Conservation (phyloP, 1,140 invertebrate genomes). For the Cryptotermes secundus region DNA sequence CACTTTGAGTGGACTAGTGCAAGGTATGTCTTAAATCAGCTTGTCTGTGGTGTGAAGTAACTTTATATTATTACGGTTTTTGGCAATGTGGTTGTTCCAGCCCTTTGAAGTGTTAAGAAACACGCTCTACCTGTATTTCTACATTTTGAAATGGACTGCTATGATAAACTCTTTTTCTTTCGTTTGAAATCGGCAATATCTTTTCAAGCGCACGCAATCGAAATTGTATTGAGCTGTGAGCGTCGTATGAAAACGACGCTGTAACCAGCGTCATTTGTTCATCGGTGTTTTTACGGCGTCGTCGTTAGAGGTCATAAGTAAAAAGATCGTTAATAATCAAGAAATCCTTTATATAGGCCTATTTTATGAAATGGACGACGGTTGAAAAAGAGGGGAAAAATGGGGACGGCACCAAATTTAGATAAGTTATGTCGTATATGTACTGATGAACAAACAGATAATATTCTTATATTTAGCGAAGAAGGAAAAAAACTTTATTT, state of each 20-base stretch:
- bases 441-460: slow-evolving; percentile 48
- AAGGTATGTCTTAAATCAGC: slow-evolving; percentile 4
- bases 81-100: not conserved
- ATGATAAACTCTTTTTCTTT: not conserved
- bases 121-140: not conserved
- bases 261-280: slow-evolving; percentile 35
- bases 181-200: slow-evolving; percentile 22
- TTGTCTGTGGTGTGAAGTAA: not conserved
- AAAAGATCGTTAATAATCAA: slow-evolving; percentile 39
- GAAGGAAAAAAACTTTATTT: slow-evolving; percentile 53
- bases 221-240: slow-evolving; percentile 31
- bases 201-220: slow-evolving; percentile 31
- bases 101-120: not conserved
- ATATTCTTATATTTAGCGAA: slow-evolving; percentile 54
- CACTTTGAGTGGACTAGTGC: not conserved
- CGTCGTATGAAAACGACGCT: slow-evolving; percentile 27
- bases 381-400: slow-evolving; percentile 32
- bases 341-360: slow-evolving; percentile 30
- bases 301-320: slow-evolving; percentile 37
- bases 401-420: slow-evolving; percentile 34
- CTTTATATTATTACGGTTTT: not conserved
- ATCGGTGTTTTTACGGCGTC: slow-evolving; percentile 36
- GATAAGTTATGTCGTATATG: slow-evolving; percentile 54
- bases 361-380: slow-evolving; percentile 30
- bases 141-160: not conserved